Conservation (phyloP, 2,113 vertebrate genomes). For the Ophthalmotilapia sp. region DNA sequence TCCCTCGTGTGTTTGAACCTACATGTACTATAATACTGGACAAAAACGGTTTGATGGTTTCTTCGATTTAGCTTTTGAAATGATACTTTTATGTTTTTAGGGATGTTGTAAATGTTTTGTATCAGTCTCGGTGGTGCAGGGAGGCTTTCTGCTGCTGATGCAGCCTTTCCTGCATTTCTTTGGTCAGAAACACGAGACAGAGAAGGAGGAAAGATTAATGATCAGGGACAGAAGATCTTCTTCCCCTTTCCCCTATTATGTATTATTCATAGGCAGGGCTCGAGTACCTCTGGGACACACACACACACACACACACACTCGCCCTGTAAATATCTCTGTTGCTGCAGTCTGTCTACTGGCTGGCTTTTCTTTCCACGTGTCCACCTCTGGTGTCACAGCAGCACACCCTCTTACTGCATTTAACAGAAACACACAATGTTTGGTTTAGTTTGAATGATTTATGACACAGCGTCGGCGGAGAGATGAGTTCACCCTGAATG, state of each 20-base stretch:
- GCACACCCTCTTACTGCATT: not conserved
- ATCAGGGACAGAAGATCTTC: not conserved
- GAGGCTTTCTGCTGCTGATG: not conserved
- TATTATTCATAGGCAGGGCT: conserved; percentile 48
- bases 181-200: not conserved
- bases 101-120: not conserved
- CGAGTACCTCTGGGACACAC: not conserved
- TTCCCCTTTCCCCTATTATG: not conserved
- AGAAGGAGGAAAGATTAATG: not conserved
- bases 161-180: not conserved
- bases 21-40: not conserved
- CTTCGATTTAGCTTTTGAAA: not conserved
- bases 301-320: not conserved
- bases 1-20: not conserved
- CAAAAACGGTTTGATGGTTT: not conserved
- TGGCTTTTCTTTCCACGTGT: not conserved
- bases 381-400: not conserved
- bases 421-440: not conserved
- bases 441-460: not conserved
- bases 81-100: not conserved
- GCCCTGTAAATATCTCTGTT: not conserved
- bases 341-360: not conserved
- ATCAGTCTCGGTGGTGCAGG: not conserved
- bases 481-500: not conserved
- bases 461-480: not conserved